These are phyloP conservation scores for Morpho deidamia DNA, from an alignment of 2,888 invertebrate genomes.

Conservation along the genomic window DNA sequence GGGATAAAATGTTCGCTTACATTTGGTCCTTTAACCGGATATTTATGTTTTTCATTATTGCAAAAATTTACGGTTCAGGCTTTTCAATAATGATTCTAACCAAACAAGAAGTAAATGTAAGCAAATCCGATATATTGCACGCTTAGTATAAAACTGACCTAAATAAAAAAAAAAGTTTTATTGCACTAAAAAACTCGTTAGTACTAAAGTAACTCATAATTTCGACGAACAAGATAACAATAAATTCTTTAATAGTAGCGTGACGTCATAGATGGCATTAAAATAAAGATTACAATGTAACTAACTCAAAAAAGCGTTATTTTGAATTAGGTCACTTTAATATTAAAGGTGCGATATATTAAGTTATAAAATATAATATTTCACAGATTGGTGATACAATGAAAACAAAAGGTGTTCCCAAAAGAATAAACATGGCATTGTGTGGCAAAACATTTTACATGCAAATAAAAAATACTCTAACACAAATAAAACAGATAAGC, in stretches of 20 bases:
- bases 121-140: background rate
- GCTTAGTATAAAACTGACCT: too few relatives aligned
- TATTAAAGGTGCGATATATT: background rate
- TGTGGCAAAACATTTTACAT: conserved; percentile 75
- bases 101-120: background rate
- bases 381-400: conserved; percentile 9
- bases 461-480: conserved; percentile 58
- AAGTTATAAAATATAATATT: conserved; percentile 6
- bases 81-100: too few relatives aligned
- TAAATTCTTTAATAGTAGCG: too few relatives aligned
- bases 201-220: too few relatives aligned
- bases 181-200: too few relatives aligned
- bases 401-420: conserved; percentile 37
- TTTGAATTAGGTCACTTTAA: too few relatives aligned
- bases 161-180: too few relatives aligned
- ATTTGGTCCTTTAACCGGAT: conserved; percentile 8
- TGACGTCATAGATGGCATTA: too few relatives aligned
- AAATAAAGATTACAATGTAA: too few relatives aligned
- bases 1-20: conserved; percentile 2
- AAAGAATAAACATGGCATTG: conserved; percentile 34
- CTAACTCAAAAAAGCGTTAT: too few relatives aligned
- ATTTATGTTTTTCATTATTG: background rate
- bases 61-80: too few relatives aligned
- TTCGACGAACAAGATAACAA: too few relatives aligned
- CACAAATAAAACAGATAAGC: conserved; percentile 58